A percentile compares a stretch with the other conserved stretches of the same genome.
These are phyloP conservation scores for Diplogasteroides magnus DNA, from an alignment of 1,140 invertebrate species.

Conservation along the genomic window DNA sequence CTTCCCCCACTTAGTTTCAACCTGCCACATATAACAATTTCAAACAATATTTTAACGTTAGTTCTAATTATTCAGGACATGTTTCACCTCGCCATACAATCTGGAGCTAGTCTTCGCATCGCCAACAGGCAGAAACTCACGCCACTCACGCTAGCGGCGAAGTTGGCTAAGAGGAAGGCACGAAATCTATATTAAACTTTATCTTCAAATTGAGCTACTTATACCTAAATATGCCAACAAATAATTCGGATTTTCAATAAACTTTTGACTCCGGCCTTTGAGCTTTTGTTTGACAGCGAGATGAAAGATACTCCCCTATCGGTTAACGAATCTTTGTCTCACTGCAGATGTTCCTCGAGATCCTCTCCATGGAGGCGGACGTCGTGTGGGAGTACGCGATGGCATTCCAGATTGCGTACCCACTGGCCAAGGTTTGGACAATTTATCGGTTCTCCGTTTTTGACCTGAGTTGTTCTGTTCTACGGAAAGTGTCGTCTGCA, in stretches of 20 bases:
- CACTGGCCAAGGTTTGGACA: slow-evolving; percentile 78
- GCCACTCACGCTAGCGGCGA: slow-evolving; percentile 84
- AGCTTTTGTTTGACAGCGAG: too few species aligned
- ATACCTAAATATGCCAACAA: background rate
- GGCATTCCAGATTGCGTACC: slow-evolving; percentile 82
- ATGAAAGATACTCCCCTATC: too few species aligned
- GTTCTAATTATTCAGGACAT: slow-evolving; percentile 65
- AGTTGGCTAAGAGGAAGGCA: slow-evolving; percentile 70
- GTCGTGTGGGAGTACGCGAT: slow-evolving; percentile 65
- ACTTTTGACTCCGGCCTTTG: too few species aligned
- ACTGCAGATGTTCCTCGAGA: slow-evolving; percentile 82
- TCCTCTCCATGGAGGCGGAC: slow-evolving; percentile 56
- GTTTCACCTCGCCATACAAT: slow-evolving; percentile 88
- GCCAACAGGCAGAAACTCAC: slow-evolving; percentile 82
- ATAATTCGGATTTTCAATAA: background rate
- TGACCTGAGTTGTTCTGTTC: too few species aligned
- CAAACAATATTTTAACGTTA: slow-evolving; percentile 2
- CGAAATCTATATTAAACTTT: too few species aligned
- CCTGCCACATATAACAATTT: too few species aligned
- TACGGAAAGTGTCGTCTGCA: too few species aligned
- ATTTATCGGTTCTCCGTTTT: too few species aligned
- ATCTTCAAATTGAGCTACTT: too few species aligned
- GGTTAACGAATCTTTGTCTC: too few species aligned
- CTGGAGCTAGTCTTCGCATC: slow-evolving; percentile 77
- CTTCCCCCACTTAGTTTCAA: too few species aligned